Percentiles rank a stretch among this genome's conserved stretches.
phyloP scores from a whole-genome alignment of 2,113 vertebrate genomes.

The Pholis gunnellus region DNA sequence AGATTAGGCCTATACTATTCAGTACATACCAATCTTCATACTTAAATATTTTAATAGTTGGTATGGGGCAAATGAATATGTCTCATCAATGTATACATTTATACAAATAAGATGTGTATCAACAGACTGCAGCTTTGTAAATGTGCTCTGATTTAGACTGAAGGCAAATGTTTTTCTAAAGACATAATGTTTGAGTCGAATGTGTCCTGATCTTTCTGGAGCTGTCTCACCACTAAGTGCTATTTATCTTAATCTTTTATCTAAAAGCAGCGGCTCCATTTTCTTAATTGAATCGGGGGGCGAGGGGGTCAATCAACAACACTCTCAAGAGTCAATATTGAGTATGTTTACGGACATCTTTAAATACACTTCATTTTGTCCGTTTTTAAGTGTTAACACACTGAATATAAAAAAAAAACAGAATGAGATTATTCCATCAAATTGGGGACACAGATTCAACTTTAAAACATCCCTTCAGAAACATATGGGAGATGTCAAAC shows the following conservation, averaged over 20 bases:
- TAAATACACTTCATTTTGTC: background rate
- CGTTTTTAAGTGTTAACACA: background rate
- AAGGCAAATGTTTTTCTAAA: background rate
- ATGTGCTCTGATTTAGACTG: background rate
- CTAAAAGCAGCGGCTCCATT: slow-evolving; percentile 21
- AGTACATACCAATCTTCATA: background rate
- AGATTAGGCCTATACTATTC: background rate
- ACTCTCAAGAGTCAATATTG: slow-evolving; percentile 13
- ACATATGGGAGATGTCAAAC: background rate
- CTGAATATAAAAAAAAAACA: background rate
- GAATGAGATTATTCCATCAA: background rate
- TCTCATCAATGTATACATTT: background rate
- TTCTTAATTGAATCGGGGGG: slow-evolving; percentile 2
- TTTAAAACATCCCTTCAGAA: background rate
- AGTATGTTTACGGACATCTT: background rate
- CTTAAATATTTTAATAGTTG: background rate
- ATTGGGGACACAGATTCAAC: background rate
- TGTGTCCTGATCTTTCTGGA: slow-evolving; percentile 10
- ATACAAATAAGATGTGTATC: background rate
- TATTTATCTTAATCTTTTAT: slow-evolving; percentile 31
- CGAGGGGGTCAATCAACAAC: background rate
- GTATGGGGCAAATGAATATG: background rate
- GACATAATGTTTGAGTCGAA: background rate
- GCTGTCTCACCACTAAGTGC: background rate
- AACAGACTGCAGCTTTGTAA: background rate